Percentiles rank a stretch among this genome's conserved stretches.
These are phyloP conservation scores for Montipora capricornis DNA, from an alignment of 64 coral and sea anemone species.

Conservation along the genomic window DNA sequence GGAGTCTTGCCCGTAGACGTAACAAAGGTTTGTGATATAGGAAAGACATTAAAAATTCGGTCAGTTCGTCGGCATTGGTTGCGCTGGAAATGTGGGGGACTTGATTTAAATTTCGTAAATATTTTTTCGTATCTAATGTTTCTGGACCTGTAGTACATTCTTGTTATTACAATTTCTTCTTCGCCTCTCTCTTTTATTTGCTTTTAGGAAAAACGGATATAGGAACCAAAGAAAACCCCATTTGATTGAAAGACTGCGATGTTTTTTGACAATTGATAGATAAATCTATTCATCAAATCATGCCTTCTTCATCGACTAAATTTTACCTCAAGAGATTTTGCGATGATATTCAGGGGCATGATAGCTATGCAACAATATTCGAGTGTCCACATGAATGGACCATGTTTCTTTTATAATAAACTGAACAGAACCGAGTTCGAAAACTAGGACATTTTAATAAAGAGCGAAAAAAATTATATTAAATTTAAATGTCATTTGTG, in stretches of 20 bases:
- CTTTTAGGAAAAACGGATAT: neutral
- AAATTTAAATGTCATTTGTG: neutral
- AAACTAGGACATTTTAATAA: neutral
- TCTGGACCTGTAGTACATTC: neutral
- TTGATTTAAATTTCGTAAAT: neutral
- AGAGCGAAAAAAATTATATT: neutral
- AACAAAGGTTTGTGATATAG: slow-evolving; percentile 16
- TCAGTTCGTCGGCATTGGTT: neutral
- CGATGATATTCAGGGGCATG: too few species aligned
- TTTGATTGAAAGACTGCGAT: neutral
- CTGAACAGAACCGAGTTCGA: neutral
- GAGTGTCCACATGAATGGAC: too few species aligned
- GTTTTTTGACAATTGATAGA: too few species aligned
- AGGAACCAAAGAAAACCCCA: neutral
- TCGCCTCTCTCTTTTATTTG: neutral
- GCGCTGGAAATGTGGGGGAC: neutral
- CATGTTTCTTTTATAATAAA: neutral
- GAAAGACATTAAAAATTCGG: slow-evolving; percentile 7
- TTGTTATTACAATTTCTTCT: neutral
- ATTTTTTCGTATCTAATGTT: neutral
- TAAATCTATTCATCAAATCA: too few species aligned
- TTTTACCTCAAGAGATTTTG: too few species aligned
- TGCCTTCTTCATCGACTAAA: too few species aligned
- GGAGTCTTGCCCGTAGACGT: neutral
- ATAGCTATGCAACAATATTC: too few species aligned